Percentiles rank a stretch among this genome's conserved stretches.
Evolutionary conservation across 2,888 invertebrate genomes (phyloP).

Genomic region (Lepas anatifera): DNA sequence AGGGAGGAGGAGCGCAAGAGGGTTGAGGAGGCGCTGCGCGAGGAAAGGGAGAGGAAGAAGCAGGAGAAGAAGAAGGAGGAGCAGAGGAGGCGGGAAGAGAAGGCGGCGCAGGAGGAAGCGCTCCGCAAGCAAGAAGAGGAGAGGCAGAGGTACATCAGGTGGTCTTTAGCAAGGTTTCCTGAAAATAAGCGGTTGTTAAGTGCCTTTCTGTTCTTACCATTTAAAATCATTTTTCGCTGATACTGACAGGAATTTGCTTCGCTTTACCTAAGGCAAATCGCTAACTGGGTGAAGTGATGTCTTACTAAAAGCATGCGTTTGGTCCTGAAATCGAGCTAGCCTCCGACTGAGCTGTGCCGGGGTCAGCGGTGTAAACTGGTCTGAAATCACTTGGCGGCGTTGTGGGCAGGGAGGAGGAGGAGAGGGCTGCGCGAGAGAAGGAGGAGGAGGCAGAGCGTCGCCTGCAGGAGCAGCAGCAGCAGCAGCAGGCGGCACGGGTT

Average conservation of each 20-base stretch:
- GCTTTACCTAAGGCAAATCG: too few relatives aligned
- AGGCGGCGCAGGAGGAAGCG: neutral
- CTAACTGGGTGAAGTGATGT: too few relatives aligned
- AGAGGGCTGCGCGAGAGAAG: neutral
- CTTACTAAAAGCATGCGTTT: too few relatives aligned
- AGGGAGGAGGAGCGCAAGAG: conserved; percentile 25
- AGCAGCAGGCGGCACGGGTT: conserved; percentile 29
- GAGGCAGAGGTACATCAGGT: conserved; percentile 38
- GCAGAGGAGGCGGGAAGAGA: conserved; percentile 15
- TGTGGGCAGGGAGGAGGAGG: neutral
- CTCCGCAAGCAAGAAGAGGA: conserved; percentile 33
- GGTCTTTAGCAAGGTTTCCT: too few relatives aligned
- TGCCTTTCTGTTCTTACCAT: too few relatives aligned
- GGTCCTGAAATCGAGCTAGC: too few relatives aligned
- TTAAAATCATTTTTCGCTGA: too few relatives aligned
- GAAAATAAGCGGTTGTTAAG: too few relatives aligned
- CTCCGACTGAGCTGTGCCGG: too few relatives aligned
- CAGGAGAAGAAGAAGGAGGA: conserved; percentile 12
- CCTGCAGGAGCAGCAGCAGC: conserved; percentile 28
- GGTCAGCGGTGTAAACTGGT: too few relatives aligned
- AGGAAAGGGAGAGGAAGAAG: conserved; percentile 7
- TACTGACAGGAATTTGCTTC: too few relatives aligned
- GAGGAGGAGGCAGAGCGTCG: conserved; percentile 16
- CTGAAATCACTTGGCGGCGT: too few relatives aligned
- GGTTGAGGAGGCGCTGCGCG: conserved; percentile 15